phyloP scores from a whole-genome alignment of 2,888 invertebrate species.

The Synanthedon myopaeformis region DNA sequence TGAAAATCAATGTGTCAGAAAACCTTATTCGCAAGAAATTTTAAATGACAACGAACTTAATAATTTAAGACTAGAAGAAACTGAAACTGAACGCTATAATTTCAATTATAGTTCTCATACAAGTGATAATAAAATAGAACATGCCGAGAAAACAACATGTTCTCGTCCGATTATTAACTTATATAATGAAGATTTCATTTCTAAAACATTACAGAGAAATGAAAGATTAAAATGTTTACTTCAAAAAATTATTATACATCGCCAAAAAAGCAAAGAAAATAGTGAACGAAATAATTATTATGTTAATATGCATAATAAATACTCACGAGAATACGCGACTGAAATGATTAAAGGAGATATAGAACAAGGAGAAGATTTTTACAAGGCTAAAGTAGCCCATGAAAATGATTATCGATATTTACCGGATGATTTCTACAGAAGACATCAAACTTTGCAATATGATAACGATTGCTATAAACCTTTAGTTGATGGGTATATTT shows the following conservation, averaged over 20 bases:
- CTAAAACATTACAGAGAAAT: conserved; percentile 32
- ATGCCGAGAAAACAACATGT: conserved; percentile 31
- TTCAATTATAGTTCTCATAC: neutral
- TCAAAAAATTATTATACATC: conserved; percentile 22
- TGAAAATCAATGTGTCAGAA: too few species aligned
- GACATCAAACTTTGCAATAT: conserved; percentile 5
- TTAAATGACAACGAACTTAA: too few species aligned
- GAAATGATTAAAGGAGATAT: conserved; percentile 2
- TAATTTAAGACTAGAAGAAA: too few species aligned
- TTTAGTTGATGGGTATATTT: neutral
- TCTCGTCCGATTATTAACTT: conserved; percentile 26
- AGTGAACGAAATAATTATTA: conserved; percentile 44
- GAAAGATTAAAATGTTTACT: conserved; percentile 29
- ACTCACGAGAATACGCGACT: conserved; percentile 10
- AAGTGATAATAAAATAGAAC: conserved; percentile 7
- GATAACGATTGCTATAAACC: neutral
- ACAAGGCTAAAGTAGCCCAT: conserved; percentile 12
- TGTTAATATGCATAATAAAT: conserved; percentile 40
- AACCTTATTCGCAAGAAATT: too few species aligned
- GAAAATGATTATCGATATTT: conserved; percentile 16
- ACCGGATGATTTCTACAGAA: conserved; percentile 21
- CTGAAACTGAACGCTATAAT: too few species aligned
- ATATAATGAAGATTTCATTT: conserved; percentile 27
- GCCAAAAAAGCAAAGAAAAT: conserved; percentile 33
- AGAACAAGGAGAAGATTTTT: conserved; percentile 21